Percentiles rank a stretch among this genome's conserved stretches.
Conservation (phyloP, 2,888 invertebrate genomes). For the Allacma fusca region DNA sequence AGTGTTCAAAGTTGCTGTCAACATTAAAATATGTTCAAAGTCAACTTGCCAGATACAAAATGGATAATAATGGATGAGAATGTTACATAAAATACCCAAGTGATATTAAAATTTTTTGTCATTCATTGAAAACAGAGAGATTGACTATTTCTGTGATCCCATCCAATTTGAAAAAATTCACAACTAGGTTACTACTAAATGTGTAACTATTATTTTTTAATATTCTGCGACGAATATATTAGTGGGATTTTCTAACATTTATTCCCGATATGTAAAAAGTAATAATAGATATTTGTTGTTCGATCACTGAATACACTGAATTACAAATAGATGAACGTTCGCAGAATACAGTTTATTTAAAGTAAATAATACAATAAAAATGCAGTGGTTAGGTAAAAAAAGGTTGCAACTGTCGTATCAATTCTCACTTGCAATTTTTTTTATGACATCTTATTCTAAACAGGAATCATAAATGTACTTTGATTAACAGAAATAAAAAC, state of each 20-base stretch:
- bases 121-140: slow-evolving; percentile 12
- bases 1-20: not conserved
- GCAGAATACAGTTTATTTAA: not conserved
- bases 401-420: not conserved
- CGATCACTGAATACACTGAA: not conserved
- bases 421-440: too few species aligned
- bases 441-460: not conserved
- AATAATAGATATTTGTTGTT: not conserved
- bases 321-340: not conserved
- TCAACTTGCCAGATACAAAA: not conserved
- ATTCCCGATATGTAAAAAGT: slow-evolving; percentile 1
- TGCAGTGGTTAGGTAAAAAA: slow-evolving; percentile 11
- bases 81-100: not conserved
- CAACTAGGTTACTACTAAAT: too few species aligned
- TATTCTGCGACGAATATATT: too few species aligned
- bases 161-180: slow-evolving; percentile 1
- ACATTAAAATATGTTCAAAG: not conserved
- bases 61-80: not conserved
- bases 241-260: not conserved
- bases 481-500: slow-evolving; percentile 3
- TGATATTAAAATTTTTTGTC: not conserved
- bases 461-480: not conserved
- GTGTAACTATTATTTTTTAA: too few species aligned
- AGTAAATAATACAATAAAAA: not conserved
- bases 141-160: not conserved